These are phyloP conservation scores for Mustelus asterias DNA, from an alignment of 2,113 vertebrate species.

Conservation along the genomic window DNA sequence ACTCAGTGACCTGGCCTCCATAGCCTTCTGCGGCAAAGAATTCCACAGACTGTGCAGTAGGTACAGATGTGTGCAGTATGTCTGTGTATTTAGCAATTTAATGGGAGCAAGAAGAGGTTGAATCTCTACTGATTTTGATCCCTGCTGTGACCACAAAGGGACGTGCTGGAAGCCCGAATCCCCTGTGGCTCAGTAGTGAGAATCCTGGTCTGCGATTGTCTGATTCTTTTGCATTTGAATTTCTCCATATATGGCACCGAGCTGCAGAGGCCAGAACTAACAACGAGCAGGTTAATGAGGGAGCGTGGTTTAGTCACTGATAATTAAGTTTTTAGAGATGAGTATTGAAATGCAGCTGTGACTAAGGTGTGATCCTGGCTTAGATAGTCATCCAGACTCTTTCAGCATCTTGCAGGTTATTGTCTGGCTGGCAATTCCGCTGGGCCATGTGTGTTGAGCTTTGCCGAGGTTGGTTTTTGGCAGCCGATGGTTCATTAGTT, in stretches of 20 bases:
- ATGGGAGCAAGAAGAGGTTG: not conserved
- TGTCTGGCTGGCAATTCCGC: not conserved
- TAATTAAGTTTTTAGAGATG: not conserved
- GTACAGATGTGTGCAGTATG: no score
- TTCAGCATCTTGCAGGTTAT: not conserved
- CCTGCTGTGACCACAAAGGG: not conserved
- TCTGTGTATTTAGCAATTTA: not conserved
- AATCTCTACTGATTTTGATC: not conserved
- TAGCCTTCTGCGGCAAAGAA: no score
- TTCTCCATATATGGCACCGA: not conserved
- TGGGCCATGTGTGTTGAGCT: not conserved
- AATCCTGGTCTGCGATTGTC: not conserved
- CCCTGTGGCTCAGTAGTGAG: not conserved
- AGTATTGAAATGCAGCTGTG: not conserved
- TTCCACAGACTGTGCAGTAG: no score
- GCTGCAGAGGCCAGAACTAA: not conserved
- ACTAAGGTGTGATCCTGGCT: not conserved
- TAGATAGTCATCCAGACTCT: not conserved
- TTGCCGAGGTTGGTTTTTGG: not conserved
- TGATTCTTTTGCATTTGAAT: not conserved
- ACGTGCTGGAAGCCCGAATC: not conserved
- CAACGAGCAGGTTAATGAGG: not conserved
- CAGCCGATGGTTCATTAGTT: not conserved
- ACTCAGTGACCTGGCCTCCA: no score
- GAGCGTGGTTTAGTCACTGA: not conserved